A percentile compares a stretch with the other conserved stretches of the same genome.
These are phyloP conservation scores for Chlorops oryzae DNA, from an alignment of 1,140 invertebrate species.

Conservation along the genomic window DNA sequence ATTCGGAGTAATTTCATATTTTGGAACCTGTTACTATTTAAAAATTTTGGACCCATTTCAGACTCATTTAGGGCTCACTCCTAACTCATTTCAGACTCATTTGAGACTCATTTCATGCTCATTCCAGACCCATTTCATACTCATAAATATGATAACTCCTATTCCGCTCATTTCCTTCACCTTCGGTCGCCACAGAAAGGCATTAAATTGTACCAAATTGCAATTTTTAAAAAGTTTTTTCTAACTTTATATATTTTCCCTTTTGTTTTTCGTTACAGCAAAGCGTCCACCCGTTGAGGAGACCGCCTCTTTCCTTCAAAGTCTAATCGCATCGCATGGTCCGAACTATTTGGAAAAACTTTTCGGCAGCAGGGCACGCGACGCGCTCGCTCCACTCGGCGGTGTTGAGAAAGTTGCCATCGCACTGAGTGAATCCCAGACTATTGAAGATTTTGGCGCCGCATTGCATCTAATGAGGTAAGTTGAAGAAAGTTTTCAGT, in stretches of 20 bases:
- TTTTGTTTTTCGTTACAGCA: conserved; percentile 54
- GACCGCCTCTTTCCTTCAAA: conserved; percentile 89
- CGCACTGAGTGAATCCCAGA: conserved; percentile 90
- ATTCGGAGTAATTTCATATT: too few species aligned
- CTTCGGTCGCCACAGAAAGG: too few species aligned
- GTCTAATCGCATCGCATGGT: conserved; percentile 85
- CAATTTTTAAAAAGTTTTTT: too few species aligned
- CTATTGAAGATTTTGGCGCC: conserved; percentile 65
- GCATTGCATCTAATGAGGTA: conserved; percentile 47
- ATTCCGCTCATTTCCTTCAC: too few species aligned
- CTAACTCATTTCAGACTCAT: too few species aligned
- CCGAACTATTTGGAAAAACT: conserved; percentile 94
- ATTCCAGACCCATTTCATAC: too few species aligned
- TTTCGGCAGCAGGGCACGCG: conserved; percentile 87
- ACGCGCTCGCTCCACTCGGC: conserved; percentile 81
- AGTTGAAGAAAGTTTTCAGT: too few species aligned
- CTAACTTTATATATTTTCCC: conserved; percentile 1
- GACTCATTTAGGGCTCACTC: too few species aligned
- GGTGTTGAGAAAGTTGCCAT: conserved; percentile 92
- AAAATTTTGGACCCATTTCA: too few species aligned
- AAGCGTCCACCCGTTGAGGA: conserved; percentile 94
- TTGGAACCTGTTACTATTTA: too few species aligned
- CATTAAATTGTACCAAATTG: not conserved
- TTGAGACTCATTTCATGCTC: too few species aligned
- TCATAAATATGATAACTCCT: too few species aligned